Evolutionary conservation across 2,113 vertebrate genomes (phyloP), one percentile per base, ranked within the genome.

Genomic region (Pontoporia blainvillei): DNA sequence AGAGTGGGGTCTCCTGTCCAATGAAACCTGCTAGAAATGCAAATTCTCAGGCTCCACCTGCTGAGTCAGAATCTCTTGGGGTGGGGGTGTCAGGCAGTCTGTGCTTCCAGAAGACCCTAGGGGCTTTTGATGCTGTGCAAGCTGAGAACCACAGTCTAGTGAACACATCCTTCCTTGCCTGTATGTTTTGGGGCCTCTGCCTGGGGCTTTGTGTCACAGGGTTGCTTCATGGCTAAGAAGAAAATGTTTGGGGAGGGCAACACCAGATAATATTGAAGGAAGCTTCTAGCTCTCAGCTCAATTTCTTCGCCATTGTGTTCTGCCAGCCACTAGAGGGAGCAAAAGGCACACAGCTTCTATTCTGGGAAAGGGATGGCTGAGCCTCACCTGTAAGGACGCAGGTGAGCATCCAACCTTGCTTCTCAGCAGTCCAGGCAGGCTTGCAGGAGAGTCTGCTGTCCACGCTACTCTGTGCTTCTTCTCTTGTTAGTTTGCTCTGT

Each of bases 251-350:
- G 29, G 66, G 54, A 34, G 18, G 31, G 31, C 41, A 34, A 29
- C 6, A 2, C 11, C 8, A 39, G 21, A 36, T 8, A 14, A 8
- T 2, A 12, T 39, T 18, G 49, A 73, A 91, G n/a, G 18, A 75
- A 61, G 1, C 62, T 52, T 44, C 29, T 18, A 6, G 9, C 14
- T 57, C 8, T 64, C 46, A n/a, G 25, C 44, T 89, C 62, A 27
- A 13, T 67, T 67, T 72, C 57, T 34, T 59, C 3, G 2, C 29
- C 13, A 0, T 6, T 79, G 36, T 34, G 23, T n/a, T 44, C 15
- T 4, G 0, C 15, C 31, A 49, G 78, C 72, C 97, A 91, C 94
- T n/a, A 44, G 96, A 96, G 94, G 96, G 66, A 90, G 75, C 66
- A 29, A 15, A 87, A 93, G 54, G 64, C 89, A 83, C 23, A 46